A percentile compares a stretch with the other conserved stretches of the same genome.
phyloP scores from a whole-genome alignment of 2,113 vertebrate genomes.

The Sciurus niger region DNA sequence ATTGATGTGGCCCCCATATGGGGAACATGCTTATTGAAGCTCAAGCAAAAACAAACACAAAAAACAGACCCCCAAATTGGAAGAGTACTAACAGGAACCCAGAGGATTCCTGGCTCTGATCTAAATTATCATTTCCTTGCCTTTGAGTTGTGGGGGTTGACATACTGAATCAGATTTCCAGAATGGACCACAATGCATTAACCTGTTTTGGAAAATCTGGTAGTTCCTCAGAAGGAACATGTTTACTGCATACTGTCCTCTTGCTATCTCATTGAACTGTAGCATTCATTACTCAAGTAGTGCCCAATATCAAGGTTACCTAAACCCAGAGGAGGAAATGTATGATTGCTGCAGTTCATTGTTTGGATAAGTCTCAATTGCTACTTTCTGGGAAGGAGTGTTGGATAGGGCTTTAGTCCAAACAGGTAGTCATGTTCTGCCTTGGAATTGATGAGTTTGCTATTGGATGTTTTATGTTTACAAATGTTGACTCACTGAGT shows the following conservation, averaged over 20 bases:
- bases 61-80: neutral
- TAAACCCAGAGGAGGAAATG: neutral
- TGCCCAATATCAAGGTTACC: conserved; percentile 26
- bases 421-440: conserved; percentile 36
- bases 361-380: conserved; percentile 4
- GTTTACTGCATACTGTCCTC: neutral
- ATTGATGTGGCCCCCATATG: neutral
- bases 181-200: conserved; percentile 13
- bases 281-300: neutral
- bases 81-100: neutral
- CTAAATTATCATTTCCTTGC: neutral
- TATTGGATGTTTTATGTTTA: conserved; percentile 21
- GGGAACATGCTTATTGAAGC: neutral
- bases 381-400: conserved; percentile 43
- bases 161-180: neutral
- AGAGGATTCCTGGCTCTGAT: neutral
- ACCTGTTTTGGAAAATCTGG: neutral
- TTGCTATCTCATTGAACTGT: conserved; percentile 22
- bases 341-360: conserved; percentile 43
- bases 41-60: neutral
- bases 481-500: neutral
- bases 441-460: conserved; percentile 30
- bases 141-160: neutral
- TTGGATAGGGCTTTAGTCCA: neutral
- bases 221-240: conserved; percentile 48